Conservation (phyloP, 2,113 vertebrate species). For the Oncorhynchus tshawytscha region DNA sequence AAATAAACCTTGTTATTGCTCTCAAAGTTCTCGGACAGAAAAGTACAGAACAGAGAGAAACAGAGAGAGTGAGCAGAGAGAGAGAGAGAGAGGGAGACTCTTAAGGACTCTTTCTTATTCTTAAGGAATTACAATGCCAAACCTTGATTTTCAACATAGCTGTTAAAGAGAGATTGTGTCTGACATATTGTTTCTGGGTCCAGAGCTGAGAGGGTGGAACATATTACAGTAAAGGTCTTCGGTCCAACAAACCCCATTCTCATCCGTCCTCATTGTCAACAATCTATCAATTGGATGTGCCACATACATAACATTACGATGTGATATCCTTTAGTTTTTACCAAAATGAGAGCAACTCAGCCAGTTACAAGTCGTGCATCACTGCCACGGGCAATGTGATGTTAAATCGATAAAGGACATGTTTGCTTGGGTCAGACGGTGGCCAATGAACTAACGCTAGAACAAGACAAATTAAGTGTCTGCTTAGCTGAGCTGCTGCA, state of each 20-base stretch:
- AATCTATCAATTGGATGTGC: constrained; percentile 31
- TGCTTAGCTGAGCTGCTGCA: constrained; percentile 38
- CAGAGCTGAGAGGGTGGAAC: not conserved
- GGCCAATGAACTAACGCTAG: constrained; percentile 64
- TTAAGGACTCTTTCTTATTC: not conserved
- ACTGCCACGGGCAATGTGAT: constrained; percentile 39
- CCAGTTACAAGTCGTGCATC: constrained; percentile 40
- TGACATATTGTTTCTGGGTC: not conserved
- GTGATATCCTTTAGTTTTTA: constrained; percentile 33
- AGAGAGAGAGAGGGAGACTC: no score
- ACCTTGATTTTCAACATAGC: not conserved
- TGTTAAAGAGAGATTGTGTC: not conserved
- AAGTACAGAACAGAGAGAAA: no score
- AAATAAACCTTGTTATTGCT: no score
- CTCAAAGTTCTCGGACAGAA: no score
- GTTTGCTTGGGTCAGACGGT: constrained; percentile 46
- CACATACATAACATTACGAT: constrained; percentile 51
- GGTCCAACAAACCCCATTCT: not conserved
- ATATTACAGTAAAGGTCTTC: not conserved
- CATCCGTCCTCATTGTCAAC: constrained; percentile 44
- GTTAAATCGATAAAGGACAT: constrained; percentile 60
- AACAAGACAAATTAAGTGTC: constrained; percentile 73
- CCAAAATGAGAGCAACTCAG: constrained; percentile 37
- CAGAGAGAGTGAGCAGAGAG: no score
- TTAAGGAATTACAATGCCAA: not conserved